Conservation (phyloP, 2,113 vertebrate genomes). For the Galbula dea region DNA sequence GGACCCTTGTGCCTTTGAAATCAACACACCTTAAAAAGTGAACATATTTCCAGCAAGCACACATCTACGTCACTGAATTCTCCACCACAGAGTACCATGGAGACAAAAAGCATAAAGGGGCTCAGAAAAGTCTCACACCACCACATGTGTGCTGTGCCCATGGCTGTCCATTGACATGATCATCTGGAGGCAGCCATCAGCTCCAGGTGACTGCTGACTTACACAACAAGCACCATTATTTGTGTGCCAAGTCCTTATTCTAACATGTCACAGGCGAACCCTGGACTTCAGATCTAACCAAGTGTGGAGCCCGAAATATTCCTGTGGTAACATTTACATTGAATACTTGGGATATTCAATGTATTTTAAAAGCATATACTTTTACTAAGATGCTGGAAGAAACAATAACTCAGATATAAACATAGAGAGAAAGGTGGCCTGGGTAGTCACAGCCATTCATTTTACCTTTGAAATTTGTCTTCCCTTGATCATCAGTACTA, state of each 20-base stretch:
- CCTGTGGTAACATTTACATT: too few species aligned
- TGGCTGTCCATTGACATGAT: fast-evolving
- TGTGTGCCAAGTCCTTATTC: background rate
- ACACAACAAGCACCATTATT: background rate
- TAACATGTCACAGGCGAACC: background rate
- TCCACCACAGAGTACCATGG: background rate
- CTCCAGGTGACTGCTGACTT: background rate
- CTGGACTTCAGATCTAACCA: background rate
- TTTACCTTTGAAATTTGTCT: background rate
- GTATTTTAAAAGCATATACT: background rate
- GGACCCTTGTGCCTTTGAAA: background rate
- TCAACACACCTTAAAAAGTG: background rate
- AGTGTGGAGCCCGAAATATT: background rate
- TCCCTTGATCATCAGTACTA: background rate
- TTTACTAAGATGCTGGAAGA: background rate
- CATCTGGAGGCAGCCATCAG: background rate
- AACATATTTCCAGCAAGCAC: background rate
- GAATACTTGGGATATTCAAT: background rate
- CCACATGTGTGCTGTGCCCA: fast-evolving
- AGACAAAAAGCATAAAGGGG: fast-evolving
- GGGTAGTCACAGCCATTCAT: background rate
- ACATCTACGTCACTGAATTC: background rate
- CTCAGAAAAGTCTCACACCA: background rate
- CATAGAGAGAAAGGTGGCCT: background rate
- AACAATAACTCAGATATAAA: background rate